Conservation (phyloP, 2,797 vertebrate species). For the Phylloscopus collybita region DNA sequence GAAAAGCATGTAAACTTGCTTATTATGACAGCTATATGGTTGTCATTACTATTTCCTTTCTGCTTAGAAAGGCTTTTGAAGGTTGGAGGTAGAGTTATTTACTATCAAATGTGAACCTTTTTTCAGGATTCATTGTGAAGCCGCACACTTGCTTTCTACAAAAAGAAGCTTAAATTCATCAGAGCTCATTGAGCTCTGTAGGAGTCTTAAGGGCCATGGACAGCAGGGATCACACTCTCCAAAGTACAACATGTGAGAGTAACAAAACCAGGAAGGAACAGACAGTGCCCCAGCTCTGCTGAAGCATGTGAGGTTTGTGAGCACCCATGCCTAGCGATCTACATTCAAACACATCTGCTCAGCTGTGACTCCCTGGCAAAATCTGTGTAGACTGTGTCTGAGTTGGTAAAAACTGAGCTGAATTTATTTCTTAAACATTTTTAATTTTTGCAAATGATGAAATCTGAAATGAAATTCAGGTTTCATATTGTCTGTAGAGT, state of each 20-base stretch:
- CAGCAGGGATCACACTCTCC: neutral
- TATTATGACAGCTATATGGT: neutral
- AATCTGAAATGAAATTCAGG: neutral
- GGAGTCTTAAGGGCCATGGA: neutral
- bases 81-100: neutral
- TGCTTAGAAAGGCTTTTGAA: neutral
- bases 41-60: neutral
- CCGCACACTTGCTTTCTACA: rapidly evolving
- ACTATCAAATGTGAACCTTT: neutral
- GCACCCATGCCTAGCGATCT: rapidly evolving
- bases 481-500: neutral
- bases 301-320: neutral
- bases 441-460: neutral
- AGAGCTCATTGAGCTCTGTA: neutral
- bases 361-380: neutral
- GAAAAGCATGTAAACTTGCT: neutral
- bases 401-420: neutral
- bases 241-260: neutral
- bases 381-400: neutral
- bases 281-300: neutral
- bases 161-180: neutral
- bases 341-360: neutral
- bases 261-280: neutral
- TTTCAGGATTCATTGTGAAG: neutral
- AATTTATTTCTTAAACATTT: neutral